Base-by-base conservation (phyloP, 2,888 invertebrate species). In the Strigamia crassipes region DNA sequence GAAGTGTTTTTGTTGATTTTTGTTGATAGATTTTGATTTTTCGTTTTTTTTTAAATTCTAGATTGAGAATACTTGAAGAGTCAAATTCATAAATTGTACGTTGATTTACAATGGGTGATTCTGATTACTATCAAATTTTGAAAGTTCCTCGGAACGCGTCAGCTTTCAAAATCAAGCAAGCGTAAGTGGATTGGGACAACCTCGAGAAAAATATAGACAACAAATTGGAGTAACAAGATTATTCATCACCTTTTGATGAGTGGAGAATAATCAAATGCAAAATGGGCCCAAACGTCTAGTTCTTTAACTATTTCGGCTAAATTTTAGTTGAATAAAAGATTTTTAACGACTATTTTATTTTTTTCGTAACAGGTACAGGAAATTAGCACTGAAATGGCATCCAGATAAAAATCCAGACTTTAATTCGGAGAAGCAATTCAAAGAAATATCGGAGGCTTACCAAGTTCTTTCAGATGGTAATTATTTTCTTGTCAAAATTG, bases 361-460 rank as follows among this genome's bases (percentile, higher is more conserved):
- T 84, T 73, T 12, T 34, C 18, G n/a, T 84, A 82, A 82, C 89
- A 98, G 98, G 86, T 99, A 99, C 90, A 93, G 97, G 89, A 96
- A 96, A 90, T 90, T 99, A 88, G 99, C 99, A 81, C 89, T 99
- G 85, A 97, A 95, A 92, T 99, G 99, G 99, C 99, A 99, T 90
- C 99, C 99, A 46, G 99, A 99, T 91, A 99, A 99, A 90, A 99
- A 99, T 89, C 97, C 96, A 82, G 95, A 97, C 85, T 97, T 98
- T 83, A 97, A 97, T 89, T 94, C 99, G 23, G 99, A 96, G 87
- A 94, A 92, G 88, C 93, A 92, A 87, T 99, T 99, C 89, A 98
- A 98, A 89, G 96, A 98, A 90, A 96, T 99, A 86, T 97, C 98
- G 79, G 98, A 99, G 89, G 99, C 99, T 23, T 99, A 99, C 89